Percentiles rank a stretch among this genome's conserved stretches.
Evolutionary conservation across 2,113 vertebrate species (phyloP).

Genomic region (Chitala chitala): DNA sequence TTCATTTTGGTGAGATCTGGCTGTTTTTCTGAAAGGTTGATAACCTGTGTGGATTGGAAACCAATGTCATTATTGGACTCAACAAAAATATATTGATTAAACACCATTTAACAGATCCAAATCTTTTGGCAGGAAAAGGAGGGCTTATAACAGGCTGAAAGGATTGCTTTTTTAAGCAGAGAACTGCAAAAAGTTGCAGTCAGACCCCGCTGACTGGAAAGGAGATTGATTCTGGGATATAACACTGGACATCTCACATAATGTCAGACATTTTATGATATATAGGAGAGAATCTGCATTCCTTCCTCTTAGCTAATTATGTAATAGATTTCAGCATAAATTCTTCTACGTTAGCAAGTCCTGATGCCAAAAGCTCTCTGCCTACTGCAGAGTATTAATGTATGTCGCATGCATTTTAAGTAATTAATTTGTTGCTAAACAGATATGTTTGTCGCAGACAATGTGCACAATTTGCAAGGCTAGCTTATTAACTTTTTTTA

Average conservation of each 20-base stretch:
- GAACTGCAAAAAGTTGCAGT: not conserved
- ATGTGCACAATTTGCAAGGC: too few species aligned
- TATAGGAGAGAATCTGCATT: not conserved
- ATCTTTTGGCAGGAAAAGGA: not conserved
- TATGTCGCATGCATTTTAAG: not conserved
- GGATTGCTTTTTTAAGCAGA: not conserved
- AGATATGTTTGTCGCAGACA: too few species aligned
- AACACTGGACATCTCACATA: not conserved
- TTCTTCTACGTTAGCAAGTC: not conserved
- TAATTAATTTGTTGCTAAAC: not conserved
- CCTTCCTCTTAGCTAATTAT: slow-evolving; percentile 8
- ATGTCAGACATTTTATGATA: not conserved
- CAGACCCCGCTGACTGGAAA: not conserved
- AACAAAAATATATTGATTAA: not conserved
- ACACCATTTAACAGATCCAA: not conserved
- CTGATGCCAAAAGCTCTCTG: not conserved
- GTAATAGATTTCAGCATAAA: not conserved
- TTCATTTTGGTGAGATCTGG: slow-evolving; percentile 86
- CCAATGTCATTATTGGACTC: slow-evolving; percentile 5
- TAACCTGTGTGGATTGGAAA: slow-evolving; percentile 70
- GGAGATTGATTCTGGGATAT: not conserved
- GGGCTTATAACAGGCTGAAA: not conserved
- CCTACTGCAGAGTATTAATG: not conserved
- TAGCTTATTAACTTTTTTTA: too few species aligned
- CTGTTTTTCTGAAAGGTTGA: slow-evolving; percentile 90